Base-by-base conservation (phyloP, 2,113 vertebrate genomes). In the Ovibos moschatus region DNA sequence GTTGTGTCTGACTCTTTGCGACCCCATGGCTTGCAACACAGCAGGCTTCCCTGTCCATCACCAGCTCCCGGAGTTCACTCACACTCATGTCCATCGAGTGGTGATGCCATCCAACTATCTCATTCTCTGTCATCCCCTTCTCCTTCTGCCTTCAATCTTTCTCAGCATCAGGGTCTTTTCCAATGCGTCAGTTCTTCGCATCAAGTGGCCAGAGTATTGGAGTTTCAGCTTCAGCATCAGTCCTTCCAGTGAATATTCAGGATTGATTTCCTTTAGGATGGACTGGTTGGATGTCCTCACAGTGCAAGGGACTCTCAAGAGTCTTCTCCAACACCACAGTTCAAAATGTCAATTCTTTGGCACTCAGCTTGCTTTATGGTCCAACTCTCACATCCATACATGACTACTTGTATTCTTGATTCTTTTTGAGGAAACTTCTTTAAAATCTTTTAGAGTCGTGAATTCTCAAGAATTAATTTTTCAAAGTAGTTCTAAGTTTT, bases 401-500 rank as follows among this genome's bases (percentile, higher is more conserved):
- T 40, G 67, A 71, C 67, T 40, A 23, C 64, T 40, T 71, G n/a
- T 71, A 74, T 23, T 64, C 87, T 47, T 95, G 43, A 64, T 8
- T 84, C 21, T 84, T 30, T 40, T 89, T 95, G 27, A 43, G 67
- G n/a, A 79, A 57, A 43, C 43, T 50, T 90, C 43, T 64, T 90
- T 64, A 53, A 60, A 87, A 53, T 13, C 4, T 71, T 91, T 71
- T 51, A 81, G 51, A 87, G 58, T n/a, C 27, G 51, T 2, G 45
- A 58, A 79, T 45, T 79, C 25, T 87, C 11, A 60, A 74, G 9
- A 50, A 82, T 60, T 81, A 67, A 67, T 14, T 79, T 94, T 84
- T 84, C 55, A 89, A 62, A 92, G 83, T 89, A 64, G 19, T 76
- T 95, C 62, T 95, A 84, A 91, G 51, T 55, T 88, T 91, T 92